Conservation (phyloP, 2,888 invertebrate genomes). For the Himalopsyche kuldschensis region DNA sequence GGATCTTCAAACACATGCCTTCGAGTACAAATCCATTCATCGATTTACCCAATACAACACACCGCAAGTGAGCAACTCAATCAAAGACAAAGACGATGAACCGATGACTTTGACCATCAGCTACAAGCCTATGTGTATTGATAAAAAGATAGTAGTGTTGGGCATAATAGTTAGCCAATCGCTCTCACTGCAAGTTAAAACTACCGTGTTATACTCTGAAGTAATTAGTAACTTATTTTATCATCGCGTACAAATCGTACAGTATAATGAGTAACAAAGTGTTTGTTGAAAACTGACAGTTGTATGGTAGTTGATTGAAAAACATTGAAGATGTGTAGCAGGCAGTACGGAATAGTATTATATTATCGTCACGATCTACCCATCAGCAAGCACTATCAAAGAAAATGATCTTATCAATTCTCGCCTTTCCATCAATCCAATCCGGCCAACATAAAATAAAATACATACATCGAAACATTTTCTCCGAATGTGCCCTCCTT, state of each 20-base stretch:
- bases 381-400: neutral
- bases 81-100: too few relatives aligned
- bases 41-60: too few relatives aligned
- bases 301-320: neutral
- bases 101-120: too few relatives aligned
- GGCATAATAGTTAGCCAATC: too few relatives aligned
- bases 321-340: neutral
- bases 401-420: neutral
- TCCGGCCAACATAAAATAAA: neutral
- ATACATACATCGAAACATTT: neutral
- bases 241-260: neutral
- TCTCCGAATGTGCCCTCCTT: neutral
- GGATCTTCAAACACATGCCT: too few relatives aligned
- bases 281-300: neutral
- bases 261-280: neutral
- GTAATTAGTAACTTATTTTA: too few relatives aligned
- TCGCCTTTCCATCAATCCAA: neutral
- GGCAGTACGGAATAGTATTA: neutral
- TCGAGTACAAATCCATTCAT: too few relatives aligned
- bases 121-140: too few relatives aligned
- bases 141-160: too few relatives aligned
- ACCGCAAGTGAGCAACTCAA: too few relatives aligned
- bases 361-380: neutral
- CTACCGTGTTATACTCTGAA: too few relatives aligned
- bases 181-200: too few relatives aligned